Conservation (phyloP, 35 echinoderm and acorn worm species). For the Diadema setosum region DNA sequence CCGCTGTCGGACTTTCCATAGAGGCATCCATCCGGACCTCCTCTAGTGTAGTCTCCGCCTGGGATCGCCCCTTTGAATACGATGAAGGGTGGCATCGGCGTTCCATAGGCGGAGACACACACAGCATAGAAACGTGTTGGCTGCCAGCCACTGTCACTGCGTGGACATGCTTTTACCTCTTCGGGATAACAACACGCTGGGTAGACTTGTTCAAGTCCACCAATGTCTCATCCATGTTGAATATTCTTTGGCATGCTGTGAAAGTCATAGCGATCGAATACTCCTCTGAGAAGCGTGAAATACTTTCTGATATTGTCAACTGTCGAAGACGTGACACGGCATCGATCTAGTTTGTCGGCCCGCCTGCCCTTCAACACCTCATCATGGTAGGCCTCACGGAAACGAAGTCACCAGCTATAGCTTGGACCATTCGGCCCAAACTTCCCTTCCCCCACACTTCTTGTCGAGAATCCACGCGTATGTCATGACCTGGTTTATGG, state of each 20-base stretch:
- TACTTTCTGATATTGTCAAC: conserved; percentile 4
- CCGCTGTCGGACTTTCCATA: conserved; percentile 8
- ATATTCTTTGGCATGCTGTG: conserved; percentile 10
- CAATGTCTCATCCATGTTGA: conserved; percentile 16
- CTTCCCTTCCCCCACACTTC: background rate
- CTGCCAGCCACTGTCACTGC: background rate
- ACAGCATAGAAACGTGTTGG: background rate
- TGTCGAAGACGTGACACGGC: too few species aligned
- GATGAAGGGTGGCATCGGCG: background rate
- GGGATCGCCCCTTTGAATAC: conserved; percentile 13
- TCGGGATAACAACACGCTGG: conserved; percentile 5
- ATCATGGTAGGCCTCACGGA: background rate
- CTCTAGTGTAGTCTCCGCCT: background rate
- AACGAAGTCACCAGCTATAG: conserved; percentile 28
- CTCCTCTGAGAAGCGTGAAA: conserved; percentile 1
- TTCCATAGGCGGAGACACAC: background rate
- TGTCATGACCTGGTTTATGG: background rate
- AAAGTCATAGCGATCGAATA: background rate
- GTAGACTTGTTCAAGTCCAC: conserved; percentile 33
- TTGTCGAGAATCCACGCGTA: background rate
- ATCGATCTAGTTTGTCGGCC: background rate
- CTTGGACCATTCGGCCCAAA: conserved; percentile 36
- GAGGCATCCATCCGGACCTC: conserved; percentile 7
- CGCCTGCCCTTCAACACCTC: background rate
- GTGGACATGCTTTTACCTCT: background rate